A percentile compares a stretch with the other conserved stretches of the same genome.
Conservation (phyloP, 2,888 invertebrate genomes). For the Netelia melanura region DNA sequence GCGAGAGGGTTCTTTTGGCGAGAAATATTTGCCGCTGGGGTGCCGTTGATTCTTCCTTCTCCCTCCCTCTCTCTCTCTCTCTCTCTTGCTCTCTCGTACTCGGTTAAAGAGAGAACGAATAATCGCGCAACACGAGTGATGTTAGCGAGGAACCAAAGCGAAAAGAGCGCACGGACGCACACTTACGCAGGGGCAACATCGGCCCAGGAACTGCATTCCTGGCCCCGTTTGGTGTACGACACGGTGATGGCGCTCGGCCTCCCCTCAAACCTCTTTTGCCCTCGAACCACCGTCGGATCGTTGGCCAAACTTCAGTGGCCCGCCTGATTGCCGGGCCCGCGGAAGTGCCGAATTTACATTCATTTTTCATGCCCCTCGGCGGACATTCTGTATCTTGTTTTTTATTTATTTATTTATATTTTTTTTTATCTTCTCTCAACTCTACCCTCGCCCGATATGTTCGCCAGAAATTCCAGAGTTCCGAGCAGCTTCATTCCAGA, state of each 20-base stretch:
- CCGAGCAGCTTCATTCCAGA: conserved; percentile 15
- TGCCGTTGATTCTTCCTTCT: conserved; percentile 44
- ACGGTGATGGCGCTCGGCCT: conserved; percentile 10
- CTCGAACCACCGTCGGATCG: conserved; percentile 14
- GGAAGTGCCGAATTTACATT: conserved; percentile 68
- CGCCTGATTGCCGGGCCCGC: conserved; percentile 61
- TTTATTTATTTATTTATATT: neutral
- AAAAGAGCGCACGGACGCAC: neutral
- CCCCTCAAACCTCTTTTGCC: neutral
- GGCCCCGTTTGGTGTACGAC: conserved; percentile 26
- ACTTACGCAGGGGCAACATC: conserved; percentile 17
- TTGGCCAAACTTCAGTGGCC: conserved; percentile 13
- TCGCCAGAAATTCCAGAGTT: conserved; percentile 41
- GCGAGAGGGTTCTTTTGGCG: conserved; percentile 46
- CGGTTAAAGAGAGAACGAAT: neutral
- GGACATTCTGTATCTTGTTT: conserved; percentile 1
- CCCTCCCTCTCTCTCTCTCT: neutral
- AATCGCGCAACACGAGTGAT: neutral
- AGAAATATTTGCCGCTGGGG: conserved; percentile 45
- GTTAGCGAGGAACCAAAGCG: conserved; percentile 3
- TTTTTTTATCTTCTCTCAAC: neutral
- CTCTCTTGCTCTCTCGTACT: neutral
- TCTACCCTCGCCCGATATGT: conserved; percentile 13
- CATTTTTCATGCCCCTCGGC: conserved; percentile 63
- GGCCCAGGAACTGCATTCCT: conserved; percentile 62